Conservation (phyloP, 2,797 vertebrate species). For the Enteromius trimaculatus region DNA sequence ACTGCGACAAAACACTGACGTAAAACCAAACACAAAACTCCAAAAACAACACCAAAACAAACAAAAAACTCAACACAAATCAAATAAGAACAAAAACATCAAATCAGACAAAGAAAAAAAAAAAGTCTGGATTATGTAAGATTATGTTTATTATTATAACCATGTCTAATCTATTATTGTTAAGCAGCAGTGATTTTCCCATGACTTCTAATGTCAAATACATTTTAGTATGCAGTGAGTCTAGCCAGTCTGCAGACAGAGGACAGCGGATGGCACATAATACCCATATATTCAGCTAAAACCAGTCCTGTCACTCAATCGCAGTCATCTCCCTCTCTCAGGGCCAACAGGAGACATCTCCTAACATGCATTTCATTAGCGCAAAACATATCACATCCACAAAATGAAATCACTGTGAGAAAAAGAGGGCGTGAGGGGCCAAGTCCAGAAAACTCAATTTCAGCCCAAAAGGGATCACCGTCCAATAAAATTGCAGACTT, state of each 20-base stretch:
- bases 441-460: slow-evolving; percentile 53
- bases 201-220: not conserved
- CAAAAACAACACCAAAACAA: not conserved
- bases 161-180: not conserved
- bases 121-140: not conserved
- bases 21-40: not conserved
- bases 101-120: not conserved
- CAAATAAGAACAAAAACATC: not conserved
- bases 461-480: slow-evolving; percentile 54
- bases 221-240: slow-evolving; percentile 25
- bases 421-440: slow-evolving; percentile 42
- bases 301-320: slow-evolving; percentile 44
- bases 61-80: not conserved
- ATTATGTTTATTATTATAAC: not conserved
- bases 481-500: slow-evolving; percentile 61
- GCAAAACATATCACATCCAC: slow-evolving; percentile 54
- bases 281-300: slow-evolving; percentile 29
- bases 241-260: slow-evolving; percentile 14
- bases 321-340: slow-evolving; percentile 25
- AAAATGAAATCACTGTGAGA: slow-evolving; percentile 58
- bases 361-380: slow-evolving; percentile 63
- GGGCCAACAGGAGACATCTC: slow-evolving; percentile 48
- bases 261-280: slow-evolving; percentile 37
- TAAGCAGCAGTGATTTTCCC: not conserved
- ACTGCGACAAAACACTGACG: not conserved